These are phyloP conservation scores for Pterocles gutturalis DNA, from an alignment of 2,113 vertebrate species.

Conservation along the genomic window DNA sequence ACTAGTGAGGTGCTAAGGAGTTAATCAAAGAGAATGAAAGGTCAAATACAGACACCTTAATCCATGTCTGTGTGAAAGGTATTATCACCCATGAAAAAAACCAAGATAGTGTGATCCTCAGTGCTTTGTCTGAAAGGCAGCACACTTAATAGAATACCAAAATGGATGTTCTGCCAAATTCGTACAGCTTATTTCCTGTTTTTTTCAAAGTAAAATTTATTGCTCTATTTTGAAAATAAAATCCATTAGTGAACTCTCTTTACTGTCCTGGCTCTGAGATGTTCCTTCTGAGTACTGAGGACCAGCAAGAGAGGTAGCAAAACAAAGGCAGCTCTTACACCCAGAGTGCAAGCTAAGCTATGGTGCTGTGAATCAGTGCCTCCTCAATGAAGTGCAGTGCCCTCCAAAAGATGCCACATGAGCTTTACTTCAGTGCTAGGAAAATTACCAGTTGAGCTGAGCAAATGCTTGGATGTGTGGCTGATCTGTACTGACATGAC, in stretches of 20 bases:
- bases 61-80: not conserved
- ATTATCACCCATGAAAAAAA: not conserved
- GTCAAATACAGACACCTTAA: not conserved
- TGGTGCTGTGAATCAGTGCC: not conserved
- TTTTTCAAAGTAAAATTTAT: not conserved
- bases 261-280: not conserved
- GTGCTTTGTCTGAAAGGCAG: conserved; percentile 2
- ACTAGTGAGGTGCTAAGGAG: not conserved
- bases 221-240: conserved; percentile 25
- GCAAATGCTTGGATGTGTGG: not conserved
- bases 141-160: conserved; percentile 2
- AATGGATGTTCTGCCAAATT: conserved; percentile 42
- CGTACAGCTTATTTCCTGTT: conserved; percentile 31
- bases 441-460: not conserved
- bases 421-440: not conserved
- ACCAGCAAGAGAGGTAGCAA: not conserved
- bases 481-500: not conserved
- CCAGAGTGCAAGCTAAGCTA: not conserved
- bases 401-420: not conserved
- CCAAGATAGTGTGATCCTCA: not conserved
- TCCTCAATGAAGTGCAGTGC: not conserved
- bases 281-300: not conserved
- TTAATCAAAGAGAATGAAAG: conserved; percentile 23
- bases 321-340: not conserved
- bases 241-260: not conserved